Evolutionary conservation across 2,797 vertebrate genomes (phyloP), one percentile per base, ranked within the genome.

Genomic region (Zalophus californianus): DNA sequence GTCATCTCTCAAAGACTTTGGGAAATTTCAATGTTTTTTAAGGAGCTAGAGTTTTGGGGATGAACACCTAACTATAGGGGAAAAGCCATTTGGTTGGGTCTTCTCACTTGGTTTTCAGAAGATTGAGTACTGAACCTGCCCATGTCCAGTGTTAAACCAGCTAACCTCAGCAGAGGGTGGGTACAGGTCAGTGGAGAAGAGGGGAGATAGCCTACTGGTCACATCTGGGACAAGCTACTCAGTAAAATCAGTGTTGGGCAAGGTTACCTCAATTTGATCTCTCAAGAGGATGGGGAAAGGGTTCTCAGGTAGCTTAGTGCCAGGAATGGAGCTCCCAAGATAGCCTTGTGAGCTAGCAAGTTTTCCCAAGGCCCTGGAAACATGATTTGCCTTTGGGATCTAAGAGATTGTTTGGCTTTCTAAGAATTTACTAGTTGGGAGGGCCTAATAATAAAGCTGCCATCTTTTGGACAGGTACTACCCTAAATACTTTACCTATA

Each of bases 91-190:
- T 35, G 27, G 29, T 62, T 86, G 48, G n/a, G 16, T 84, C 56
- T 91, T 79, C 68, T 68, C 12, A 15, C 7, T 66, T 82, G 44
- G 29, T 97, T 97, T 96, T 86, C 79, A 79, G 89, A 75, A 90
- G 38, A 56, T 32, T 48, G 18, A 58, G 5, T 72, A 41, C 35
- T 75, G 86, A 48, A 77, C 15, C 72, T 92, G n/a, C 20, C 32
- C 3, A 0, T 66, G 70, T 68, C 62, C 83, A 35, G 5, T 83
- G 41, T 78, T 32, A 78, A 41, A 56, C 20, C 29, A 60, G 62
- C 72, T 70, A 79, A 25, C 52, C n/a, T 66, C 48, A 50, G 64
- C 14, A 77, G 41, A 62, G 20, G 13, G 64, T 54, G 15, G 20
- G 14, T 56, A 2, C 0, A 1, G 58, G 60, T 88, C 82, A 82